Evolutionary conservation across 1,140 invertebrate genomes (phyloP), one percentile per base, ranked within the genome.

Genomic region (Drosophila sproati): DNA sequence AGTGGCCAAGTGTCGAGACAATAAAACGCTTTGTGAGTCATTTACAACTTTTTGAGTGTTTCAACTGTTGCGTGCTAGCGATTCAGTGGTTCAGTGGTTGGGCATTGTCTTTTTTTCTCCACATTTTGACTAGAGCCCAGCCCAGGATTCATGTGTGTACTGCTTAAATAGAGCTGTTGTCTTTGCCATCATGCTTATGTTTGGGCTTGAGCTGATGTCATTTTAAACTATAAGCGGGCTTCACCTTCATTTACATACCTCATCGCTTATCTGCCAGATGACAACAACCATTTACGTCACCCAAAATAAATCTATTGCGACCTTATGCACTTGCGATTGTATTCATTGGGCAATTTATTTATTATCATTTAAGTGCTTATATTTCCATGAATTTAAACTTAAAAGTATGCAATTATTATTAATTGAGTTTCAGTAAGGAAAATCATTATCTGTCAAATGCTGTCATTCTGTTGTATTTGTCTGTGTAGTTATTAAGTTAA

Each of bases 21-120:
- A 83, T 71, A 35, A 48, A 47, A 50, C 12, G 66, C 77, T 60
- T 87, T 87, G 79, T 88, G 72, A 47, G 47, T 64, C 79, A 64
- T 66, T 62, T 75, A 71, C 55, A 60, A 45, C 37, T 37, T 39
- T 61, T 63, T 41, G 32, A 45, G n/a, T 54, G 35, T 60, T 81
- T 39, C 37, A 39, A 45, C 8, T 54, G 37, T 61, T 82, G 79
- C 78, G 78, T 81, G 79, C 68, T 73, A 82, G 59, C 31, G 41
- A 5, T 52, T 60, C 32, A 68, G 66, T 54, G 59, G 7, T 52
- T 60, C 32, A 68, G 66, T 59, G 59, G 41, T 51, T 48, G 10
- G 60, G 51, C 78, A 78, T 86, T 87, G 78, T 87, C 37, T 77
- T 50, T 50, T 32, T 50, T 41, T 35, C n/a, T 62, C 20, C 20